Evolutionary conservation across 2,888 invertebrate genomes (phyloP).

Genomic region (Rutpela maculata): DNA sequence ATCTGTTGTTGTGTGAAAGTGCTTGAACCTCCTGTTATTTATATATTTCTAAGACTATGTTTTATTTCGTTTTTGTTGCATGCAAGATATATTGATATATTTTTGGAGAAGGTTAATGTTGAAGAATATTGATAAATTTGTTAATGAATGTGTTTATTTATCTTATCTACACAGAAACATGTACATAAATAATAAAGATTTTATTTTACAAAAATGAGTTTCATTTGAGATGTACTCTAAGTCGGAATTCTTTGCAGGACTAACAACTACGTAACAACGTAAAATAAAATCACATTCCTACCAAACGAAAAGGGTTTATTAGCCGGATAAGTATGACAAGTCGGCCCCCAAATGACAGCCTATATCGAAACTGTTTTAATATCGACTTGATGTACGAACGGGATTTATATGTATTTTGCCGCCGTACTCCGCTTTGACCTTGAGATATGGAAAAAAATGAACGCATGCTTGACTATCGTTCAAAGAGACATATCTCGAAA

Average conservation of each 20-base stretch:
- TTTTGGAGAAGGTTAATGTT: constrained; percentile 30
- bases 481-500: too few species aligned
- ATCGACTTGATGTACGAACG: too few species aligned
- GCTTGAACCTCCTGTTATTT: background rate
- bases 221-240: background rate
- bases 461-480: too few species aligned
- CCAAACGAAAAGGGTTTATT: background rate
- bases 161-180: constrained; percentile 13
- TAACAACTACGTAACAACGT: too few species aligned
- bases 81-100: constrained; percentile 17
- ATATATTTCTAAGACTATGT: background rate
- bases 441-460: too few species aligned
- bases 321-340: too few species aligned
- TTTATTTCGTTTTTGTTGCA: background rate
- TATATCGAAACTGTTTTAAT: too few species aligned
- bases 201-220: constrained; percentile 11
- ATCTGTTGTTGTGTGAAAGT: constrained; percentile 3
- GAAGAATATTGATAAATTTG: constrained; percentile 20
- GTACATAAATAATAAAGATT: constrained; percentile 21
- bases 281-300: background rate
- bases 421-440: too few species aligned
- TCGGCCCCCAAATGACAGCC: too few species aligned
- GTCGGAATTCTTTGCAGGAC: too few species aligned
- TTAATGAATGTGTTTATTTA: constrained; percentile 21
- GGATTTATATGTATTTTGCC: too few species aligned